Percentiles rank a stretch among this genome's conserved stretches.
Conservation (phyloP, 2,113 vertebrate genomes). For the Scartelaos histophorus region DNA sequence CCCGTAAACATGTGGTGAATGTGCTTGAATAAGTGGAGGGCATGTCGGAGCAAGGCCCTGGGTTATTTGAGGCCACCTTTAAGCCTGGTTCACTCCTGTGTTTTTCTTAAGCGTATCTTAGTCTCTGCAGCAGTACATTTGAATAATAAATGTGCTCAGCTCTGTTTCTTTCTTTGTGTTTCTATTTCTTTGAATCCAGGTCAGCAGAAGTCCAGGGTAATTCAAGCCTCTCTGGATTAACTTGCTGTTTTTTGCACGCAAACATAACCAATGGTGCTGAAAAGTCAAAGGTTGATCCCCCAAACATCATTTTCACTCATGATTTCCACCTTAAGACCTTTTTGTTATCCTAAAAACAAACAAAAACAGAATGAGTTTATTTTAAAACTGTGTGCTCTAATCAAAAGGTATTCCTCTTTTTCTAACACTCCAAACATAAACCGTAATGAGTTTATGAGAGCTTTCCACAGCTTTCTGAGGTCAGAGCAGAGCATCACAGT, state of each 20-base stretch:
- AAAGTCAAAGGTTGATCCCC: not conserved
- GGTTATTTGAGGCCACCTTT: constrained; percentile 29
- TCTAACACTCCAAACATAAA: no score
- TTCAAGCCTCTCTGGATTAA: constrained; percentile 9
- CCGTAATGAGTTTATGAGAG: no score
- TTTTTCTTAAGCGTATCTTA: constrained; percentile 22
- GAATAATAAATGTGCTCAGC: constrained; percentile 57
- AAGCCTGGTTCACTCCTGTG: constrained; percentile 16
- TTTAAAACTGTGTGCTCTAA: no score
- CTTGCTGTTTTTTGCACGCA: constrained; percentile 21
- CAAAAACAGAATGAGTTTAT: no score
- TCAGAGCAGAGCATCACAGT: no score
- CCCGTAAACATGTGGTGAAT: constrained; percentile 7
- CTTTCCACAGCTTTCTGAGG: no score
- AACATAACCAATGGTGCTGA: not conserved
- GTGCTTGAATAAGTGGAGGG: not conserved
- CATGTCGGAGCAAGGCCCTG: not conserved
- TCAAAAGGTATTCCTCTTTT: no score
- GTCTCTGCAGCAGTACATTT: constrained; percentile 28
- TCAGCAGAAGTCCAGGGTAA: constrained; percentile 32
- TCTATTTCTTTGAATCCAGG: constrained; percentile 44
- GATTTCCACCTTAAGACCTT: not conserved
- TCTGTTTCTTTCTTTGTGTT: constrained; percentile 31
- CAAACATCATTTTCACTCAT: not conserved
- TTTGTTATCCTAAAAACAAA: no score